phyloP scores from a whole-genome alignment of 2,113 vertebrate species.

The Mobula birostris region DNA sequence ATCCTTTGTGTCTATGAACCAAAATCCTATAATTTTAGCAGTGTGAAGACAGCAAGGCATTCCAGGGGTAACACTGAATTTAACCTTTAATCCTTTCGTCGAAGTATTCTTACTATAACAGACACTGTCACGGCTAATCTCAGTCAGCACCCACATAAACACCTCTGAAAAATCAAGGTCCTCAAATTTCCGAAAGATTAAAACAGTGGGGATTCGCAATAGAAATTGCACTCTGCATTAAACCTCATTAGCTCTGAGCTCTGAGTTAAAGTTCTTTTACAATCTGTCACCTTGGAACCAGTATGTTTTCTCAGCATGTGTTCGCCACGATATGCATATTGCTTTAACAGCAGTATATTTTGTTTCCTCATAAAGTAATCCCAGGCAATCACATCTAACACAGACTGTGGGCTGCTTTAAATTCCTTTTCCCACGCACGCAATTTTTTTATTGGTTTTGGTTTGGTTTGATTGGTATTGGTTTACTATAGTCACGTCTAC shows the following conservation, averaged over 20 bases:
- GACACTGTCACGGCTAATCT: neutral
- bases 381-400: neutral
- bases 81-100: neutral
- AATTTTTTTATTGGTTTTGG: neutral
- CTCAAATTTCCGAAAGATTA: neutral
- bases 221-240: neutral
- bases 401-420: neutral
- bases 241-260: neutral
- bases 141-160: neutral
- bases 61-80: too few species aligned
- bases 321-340: neutral
- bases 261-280: constrained; percentile 21
- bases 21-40: too few species aligned
- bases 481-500: too few species aligned
- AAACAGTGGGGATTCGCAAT: neutral
- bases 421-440: neutral
- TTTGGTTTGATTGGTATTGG: too few species aligned
- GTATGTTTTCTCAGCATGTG: constrained; percentile 13
- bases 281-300: neutral
- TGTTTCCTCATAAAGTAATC: neutral
- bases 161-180: neutral
- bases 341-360: neutral
- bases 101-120: neutral
- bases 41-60: too few species aligned
- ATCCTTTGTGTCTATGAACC: too few species aligned